phyloP scores from a whole-genome alignment of 2,888 invertebrate genomes.

The Ectropis crepuscularia region DNA sequence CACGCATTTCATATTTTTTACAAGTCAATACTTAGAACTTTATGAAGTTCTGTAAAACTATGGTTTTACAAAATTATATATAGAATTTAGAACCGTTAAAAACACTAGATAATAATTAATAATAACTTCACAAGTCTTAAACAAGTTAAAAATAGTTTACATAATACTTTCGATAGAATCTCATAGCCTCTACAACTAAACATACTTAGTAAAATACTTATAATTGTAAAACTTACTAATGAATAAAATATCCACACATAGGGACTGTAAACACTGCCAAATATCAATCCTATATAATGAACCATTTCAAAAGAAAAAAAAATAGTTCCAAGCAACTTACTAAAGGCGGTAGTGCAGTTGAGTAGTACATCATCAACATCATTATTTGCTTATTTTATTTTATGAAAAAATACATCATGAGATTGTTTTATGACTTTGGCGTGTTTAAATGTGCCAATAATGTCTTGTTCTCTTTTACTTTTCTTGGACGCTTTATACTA shows the following conservation, averaged over 20 bases:
- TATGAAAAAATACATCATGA: no score
- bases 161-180: constrained; percentile 34
- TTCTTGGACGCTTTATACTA: no score
- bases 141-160: constrained; percentile 32
- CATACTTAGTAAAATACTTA: constrained; percentile 11
- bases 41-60: no score
- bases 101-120: constrained; percentile 13
- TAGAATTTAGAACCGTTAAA: constrained; percentile 28
- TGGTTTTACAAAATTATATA: constrained; percentile 9
- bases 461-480: no score
- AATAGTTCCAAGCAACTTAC: no score
- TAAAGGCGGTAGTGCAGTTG: no score
- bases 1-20: constrained; percentile 7
- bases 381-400: no score
- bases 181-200: constrained; percentile 37
- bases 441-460: no score
- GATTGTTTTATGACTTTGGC: no score
- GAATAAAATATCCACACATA: neutral
- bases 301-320: no score
- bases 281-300: no score
- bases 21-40: constrained; percentile 8
- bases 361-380: no score
- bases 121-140: constrained; percentile 31
- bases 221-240: neutral
- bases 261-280: neutral